These are phyloP conservation scores for Tortricodes alternella DNA, from an alignment of 2,888 invertebrate genomes.

Conservation along the genomic window DNA sequence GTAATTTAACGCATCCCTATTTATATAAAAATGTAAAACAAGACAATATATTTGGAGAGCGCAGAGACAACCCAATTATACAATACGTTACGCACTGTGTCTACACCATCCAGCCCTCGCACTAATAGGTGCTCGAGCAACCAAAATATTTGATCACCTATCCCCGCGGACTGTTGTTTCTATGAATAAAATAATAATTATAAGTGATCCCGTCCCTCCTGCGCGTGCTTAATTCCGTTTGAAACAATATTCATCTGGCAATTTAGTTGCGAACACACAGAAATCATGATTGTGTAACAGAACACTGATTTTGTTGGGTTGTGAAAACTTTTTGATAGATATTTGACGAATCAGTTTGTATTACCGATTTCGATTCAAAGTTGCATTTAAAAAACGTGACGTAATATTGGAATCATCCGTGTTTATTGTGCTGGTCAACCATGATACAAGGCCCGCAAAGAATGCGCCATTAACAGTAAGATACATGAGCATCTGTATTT, in stretches of 20 bases:
- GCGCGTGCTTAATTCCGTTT: constrained; percentile 80
- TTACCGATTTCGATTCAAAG: too few species aligned
- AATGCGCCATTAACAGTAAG: too few species aligned
- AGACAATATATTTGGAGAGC: constrained; percentile 7
- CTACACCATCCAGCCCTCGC: constrained; percentile 40
- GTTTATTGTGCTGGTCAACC: too few species aligned
- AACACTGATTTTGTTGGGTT: too few species aligned
- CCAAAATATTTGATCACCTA: constrained; percentile 79
- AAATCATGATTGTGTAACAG: neutral
- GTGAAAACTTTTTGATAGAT: too few species aligned
- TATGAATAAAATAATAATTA: constrained; percentile 84
- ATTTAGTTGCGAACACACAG: constrained; percentile 61
- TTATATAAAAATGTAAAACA: constrained; percentile 6
- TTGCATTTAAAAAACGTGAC: too few species aligned
- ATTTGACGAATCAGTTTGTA: too few species aligned
- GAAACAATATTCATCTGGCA: constrained; percentile 81
- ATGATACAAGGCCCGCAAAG: too few species aligned
- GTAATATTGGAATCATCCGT: too few species aligned
- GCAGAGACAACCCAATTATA: constrained; percentile 27
- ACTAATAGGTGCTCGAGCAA: constrained; percentile 72
- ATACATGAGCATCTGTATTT: too few species aligned
- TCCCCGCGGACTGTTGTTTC: constrained; percentile 78
- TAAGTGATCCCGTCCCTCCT: constrained; percentile 75
- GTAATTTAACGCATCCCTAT: neutral
- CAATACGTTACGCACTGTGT: constrained; percentile 30